Conservation (phyloP, 2,797 vertebrate genomes). For the Gambelia wislizenii region DNA sequence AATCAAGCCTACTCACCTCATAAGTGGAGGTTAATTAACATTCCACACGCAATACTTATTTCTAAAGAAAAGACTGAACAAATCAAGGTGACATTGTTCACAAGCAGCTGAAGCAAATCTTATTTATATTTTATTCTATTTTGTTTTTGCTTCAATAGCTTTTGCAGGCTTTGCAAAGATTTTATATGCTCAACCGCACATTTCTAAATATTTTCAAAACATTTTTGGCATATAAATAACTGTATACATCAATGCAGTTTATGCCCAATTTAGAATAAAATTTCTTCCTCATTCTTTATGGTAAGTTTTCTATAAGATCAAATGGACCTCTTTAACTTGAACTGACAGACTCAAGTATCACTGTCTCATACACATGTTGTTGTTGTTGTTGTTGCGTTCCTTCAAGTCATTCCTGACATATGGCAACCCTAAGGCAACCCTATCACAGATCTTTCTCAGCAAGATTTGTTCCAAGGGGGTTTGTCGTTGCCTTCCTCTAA, state of each 20-base stretch:
- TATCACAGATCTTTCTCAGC: too few relatives aligned
- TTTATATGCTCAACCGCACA: slow-evolving; percentile 38
- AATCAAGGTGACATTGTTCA: slow-evolving; percentile 73
- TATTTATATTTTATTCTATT: neutral
- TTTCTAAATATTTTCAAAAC: slow-evolving; percentile 59
- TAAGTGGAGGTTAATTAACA: slow-evolving; percentile 73
- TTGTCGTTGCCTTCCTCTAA: too few relatives aligned
- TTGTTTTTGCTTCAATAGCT: neutral
- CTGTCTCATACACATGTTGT: neutral
- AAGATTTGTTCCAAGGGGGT: too few relatives aligned
- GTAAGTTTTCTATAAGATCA: neutral
- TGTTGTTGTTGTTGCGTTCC: too few relatives aligned
- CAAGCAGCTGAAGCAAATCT: slow-evolving; percentile 28
- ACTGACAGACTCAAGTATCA: neutral
- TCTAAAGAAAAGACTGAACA: slow-evolving; percentile 64
- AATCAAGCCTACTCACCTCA: slow-evolving; percentile 45
- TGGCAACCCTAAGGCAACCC: too few relatives aligned
- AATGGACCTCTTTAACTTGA: neutral
- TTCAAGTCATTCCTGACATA: too few relatives aligned
- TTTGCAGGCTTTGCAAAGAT: slow-evolving; percentile 52
- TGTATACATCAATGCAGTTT: slow-evolving; percentile 27
- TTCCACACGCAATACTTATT: slow-evolving; percentile 68
- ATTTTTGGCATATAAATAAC: slow-evolving; percentile 58
- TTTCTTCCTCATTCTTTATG: neutral
- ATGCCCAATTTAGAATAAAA: slow-evolving; percentile 49